phyloP scores from a whole-genome alignment of 2,113 vertebrate species.

The Melanocharis versteri region DNA sequence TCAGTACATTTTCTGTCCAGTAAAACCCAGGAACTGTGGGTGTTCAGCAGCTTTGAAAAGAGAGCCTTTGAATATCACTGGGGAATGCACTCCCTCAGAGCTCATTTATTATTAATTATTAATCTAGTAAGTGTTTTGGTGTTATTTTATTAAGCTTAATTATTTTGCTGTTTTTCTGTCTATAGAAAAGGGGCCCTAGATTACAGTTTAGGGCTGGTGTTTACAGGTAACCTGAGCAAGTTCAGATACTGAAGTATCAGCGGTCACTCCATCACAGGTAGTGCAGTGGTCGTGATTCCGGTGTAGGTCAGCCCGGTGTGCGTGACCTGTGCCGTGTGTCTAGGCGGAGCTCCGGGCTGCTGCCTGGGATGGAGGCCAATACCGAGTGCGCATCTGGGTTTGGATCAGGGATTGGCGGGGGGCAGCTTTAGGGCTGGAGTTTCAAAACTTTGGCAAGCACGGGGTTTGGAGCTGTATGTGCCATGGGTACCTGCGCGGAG shows the following conservation, averaged over 20 bases:
- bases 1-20: background rate
- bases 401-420: background rate
- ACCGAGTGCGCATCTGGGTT: background rate
- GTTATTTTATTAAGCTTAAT: background rate
- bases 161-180: background rate
- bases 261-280: background rate
- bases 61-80: background rate
- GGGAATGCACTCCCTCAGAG: background rate
- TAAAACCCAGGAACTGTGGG: background rate
- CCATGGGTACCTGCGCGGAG: background rate
- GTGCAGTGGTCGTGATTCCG: accelerated
- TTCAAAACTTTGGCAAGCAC: background rate
- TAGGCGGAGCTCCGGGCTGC: background rate
- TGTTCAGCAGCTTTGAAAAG: background rate
- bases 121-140: background rate
- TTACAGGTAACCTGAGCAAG: background rate
- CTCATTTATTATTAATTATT: background rate
- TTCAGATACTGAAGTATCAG: accelerated
- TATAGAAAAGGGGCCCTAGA: background rate
- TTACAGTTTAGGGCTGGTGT: background rate
- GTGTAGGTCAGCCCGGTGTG: background rate
- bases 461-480: background rate
- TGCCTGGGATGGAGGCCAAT: background rate
- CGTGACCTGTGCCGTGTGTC: background rate
- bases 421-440: background rate